A percentile compares a stretch with the other conserved stretches of the same genome.
phyloP scores from a whole-genome alignment of 2,888 invertebrate species.

The Lochmaea capreae region DNA sequence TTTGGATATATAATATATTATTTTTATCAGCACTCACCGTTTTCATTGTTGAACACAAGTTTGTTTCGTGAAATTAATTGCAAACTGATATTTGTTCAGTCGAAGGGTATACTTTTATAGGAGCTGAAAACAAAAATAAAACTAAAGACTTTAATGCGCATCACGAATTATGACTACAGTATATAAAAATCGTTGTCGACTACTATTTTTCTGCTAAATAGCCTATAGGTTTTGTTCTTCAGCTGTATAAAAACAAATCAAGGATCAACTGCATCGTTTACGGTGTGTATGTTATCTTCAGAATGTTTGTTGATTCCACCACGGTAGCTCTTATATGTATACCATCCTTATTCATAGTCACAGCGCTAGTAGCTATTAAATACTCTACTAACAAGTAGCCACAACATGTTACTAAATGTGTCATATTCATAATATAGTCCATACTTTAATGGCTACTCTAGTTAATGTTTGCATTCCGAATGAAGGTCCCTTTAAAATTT shows the following conservation, averaged over 20 bases:
- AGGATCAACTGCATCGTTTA: slow-evolving; percentile 31
- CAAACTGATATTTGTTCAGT: slow-evolving; percentile 41
- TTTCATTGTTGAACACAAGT: slow-evolving; percentile 40
- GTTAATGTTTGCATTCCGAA: no score
- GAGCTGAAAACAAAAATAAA: slow-evolving; percentile 34
- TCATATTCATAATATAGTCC: no score
- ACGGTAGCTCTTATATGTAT: slow-evolving; percentile 19
- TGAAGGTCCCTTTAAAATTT: no score
- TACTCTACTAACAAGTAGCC: no score
- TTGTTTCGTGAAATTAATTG: slow-evolving; percentile 41
- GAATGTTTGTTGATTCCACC: slow-evolving; percentile 38
- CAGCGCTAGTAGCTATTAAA: no score
- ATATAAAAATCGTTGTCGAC: slow-evolving; percentile 46
- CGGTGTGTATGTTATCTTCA: slow-evolving; percentile 26
- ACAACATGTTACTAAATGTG: no score
- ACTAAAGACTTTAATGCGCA: slow-evolving; percentile 35
- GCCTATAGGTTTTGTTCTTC: slow-evolving; percentile 47
- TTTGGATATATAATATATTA: slow-evolving; percentile 6
- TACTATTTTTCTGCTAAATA: slow-evolving; percentile 42
- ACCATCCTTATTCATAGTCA: no score
- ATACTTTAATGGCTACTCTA: no score
- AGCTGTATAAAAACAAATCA: slow-evolving; percentile 46
- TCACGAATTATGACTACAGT: slow-evolving; percentile 36
- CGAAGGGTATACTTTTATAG: slow-evolving; percentile 42
- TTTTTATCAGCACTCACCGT: slow-evolving; percentile 37